Evolutionary conservation across 2,113 vertebrate genomes (phyloP), one percentile per base, ranked within the genome.

Genomic region (Lagopus leucura): DNA sequence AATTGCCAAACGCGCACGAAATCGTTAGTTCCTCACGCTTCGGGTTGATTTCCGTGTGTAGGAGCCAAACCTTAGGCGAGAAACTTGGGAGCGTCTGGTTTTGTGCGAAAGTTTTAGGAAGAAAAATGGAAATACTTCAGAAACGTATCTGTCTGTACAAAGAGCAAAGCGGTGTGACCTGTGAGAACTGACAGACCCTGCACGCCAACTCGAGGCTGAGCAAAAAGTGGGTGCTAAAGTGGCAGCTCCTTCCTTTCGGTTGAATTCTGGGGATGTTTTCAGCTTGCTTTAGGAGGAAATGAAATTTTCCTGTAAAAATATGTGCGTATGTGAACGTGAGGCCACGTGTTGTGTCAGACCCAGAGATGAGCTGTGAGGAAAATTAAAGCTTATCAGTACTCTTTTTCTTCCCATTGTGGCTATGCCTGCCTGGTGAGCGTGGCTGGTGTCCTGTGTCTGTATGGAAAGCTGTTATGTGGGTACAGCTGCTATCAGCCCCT

Each of bases 321-420:
- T 0, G 1, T 73, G 21, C 13, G 61, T 52, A 18, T 32, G 54
- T 57, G 54, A 32, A 54, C 27, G 27, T 17, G 52, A 54, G 52
- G 52, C 52, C 72, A 55, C 88, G 45, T 2, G 0, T 92, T 75
- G 13, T 71, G 25, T 58, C 43, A 89, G 82, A 94, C 47, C 45
- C 58, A 36, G 79, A 93, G 94, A 87, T 90, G 24, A 78, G 38
- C 38, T 19, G 60, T 81, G 83, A 72, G 27, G 80, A 74, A 91
- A 86, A 54, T 81, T 24, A 70, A 75, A 86, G 89, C 75, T 24
- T 63, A 74, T 92, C 61, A 60, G 17, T 82, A n/a, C 5, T 91
- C 5, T 34, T 42, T 61, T 72, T 81, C n/a, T 57, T 86, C 57
- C 17, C 2, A 0, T 12, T 79, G 2, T 86, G 58, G 13, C 60